phyloP scores from a whole-genome alignment of 1,140 invertebrate genomes.

The Apocrypta bakeri region DNA sequence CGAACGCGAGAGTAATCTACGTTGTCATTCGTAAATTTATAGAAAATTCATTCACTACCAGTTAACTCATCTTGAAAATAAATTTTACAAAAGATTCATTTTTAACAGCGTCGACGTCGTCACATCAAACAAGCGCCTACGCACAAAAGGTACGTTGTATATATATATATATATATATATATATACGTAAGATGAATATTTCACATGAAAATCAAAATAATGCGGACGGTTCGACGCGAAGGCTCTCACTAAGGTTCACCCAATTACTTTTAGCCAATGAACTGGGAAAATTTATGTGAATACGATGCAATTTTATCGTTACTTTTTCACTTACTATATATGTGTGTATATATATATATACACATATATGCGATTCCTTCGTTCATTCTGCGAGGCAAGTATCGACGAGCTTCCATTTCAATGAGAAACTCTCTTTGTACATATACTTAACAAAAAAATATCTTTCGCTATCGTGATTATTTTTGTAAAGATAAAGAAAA shows the following conservation, averaged over 20 bases:
- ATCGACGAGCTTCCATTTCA: conserved; percentile 32
- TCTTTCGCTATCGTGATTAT: not conserved
- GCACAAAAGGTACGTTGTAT: not conserved
- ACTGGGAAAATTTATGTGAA: conserved; percentile 10
- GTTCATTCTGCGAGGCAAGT: conserved; percentile 37
- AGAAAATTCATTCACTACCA: not conserved
- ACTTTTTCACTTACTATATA: not conserved
- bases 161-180: too few species aligned
- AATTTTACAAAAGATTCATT: not conserved
- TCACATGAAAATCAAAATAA: not conserved
- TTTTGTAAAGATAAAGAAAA: not conserved
- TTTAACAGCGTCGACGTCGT: not conserved
- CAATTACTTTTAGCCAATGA: not conserved
- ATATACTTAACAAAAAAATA: not conserved
- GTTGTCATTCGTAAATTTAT: not conserved
- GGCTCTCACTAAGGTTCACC: not conserved
- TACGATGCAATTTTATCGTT: not conserved
- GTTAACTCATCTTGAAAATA: not conserved
- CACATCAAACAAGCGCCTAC: too few species aligned
- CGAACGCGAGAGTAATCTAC: not conserved
- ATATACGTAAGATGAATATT: too few species aligned
- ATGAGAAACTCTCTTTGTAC: not conserved
- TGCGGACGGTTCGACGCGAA: not conserved
- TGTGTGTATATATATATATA: conserved; percentile 1
- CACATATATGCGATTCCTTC: conserved; percentile 5